Percentiles rank a stretch among this genome's conserved stretches.
phyloP scores from a whole-genome alignment of 2,797 vertebrate genomes.

The Falco biarmicus region DNA sequence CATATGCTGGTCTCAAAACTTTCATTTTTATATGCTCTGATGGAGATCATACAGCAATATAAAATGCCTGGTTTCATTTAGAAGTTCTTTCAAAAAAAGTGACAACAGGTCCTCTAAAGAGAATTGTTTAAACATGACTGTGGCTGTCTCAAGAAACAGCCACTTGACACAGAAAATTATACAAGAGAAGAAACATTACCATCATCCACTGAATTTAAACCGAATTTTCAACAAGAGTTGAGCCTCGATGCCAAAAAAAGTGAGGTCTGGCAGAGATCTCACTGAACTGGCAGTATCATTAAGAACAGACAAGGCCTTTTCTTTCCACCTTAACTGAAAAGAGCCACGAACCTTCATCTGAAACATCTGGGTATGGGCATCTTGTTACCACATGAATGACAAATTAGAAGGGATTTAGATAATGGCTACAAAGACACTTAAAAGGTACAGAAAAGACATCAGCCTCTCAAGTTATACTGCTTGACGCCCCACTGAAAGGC shows the following conservation, averaged over 20 bases:
- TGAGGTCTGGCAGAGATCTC: not conserved
- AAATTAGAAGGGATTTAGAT: not conserved
- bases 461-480: not conserved
- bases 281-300: not conserved
- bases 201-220: not conserved
- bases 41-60: not conserved
- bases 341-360: not conserved
- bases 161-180: not conserved
- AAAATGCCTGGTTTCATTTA: not conserved
- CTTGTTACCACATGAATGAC: not conserved
- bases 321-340: not conserved
- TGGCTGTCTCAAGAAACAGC: not conserved
- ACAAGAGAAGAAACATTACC: not conserved
- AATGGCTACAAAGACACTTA: not conserved
- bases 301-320: not conserved
- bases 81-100: not conserved
- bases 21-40: not conserved
- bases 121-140: not conserved
- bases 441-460: not conserved
- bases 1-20: not conserved
- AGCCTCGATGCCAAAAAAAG: not conserved
- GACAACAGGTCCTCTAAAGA: not conserved
- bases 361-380: not conserved
- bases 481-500: not conserved
- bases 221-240: not conserved